Base-by-base conservation (phyloP, 2,888 invertebrate species). In the Heliconius erato region DNA sequence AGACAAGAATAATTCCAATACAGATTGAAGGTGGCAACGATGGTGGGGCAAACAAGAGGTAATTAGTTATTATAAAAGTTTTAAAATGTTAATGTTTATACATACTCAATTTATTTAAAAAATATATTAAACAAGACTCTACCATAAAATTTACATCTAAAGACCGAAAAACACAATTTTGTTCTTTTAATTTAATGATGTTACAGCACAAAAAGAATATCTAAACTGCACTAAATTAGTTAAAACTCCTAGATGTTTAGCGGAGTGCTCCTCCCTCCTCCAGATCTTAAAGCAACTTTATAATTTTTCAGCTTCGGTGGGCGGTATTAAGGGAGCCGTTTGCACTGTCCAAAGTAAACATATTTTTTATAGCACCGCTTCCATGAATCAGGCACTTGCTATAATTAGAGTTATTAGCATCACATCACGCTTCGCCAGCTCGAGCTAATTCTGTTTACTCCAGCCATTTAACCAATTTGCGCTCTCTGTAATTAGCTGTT, bases 1-100 rank as follows among this genome's bases (percentile, higher is more conserved):
- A 94, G 87, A 96, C 96, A 65, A 94, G 97, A 86, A 96, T 97
- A 86, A 96, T 97, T 89, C 97, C 97, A 26, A 97, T 97, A 86
- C 96, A 96, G 85, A 95, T 97, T 86, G 97, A 97, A 91, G 93
- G 93, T 83, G 91, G 91, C 69, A 88, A 89, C 84, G 92, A 91
- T 85, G 89, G 92, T 85, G 94, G 94, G 84, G 89, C 93, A 85
- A 94, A 94, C 84, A 93, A 92, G 88, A 95, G 95, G 96, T 96
- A 90, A 79, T 82, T 28, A 49, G 3, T 35, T n/a, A 28, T 11
- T 16, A 28, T 0, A 28, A 67, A 67, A 65, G 1, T 79, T 40
- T 40, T 40, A 40, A 11, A 63, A 63, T 32, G 12, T 63, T 44
- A 44, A 12, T n/a, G 14, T 12, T n/a, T n/a, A 14, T n/a, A 67